Evolutionary conservation across 2,113 vertebrate species (phyloP).

Genomic region (Coregonus clupeaformis): DNA sequence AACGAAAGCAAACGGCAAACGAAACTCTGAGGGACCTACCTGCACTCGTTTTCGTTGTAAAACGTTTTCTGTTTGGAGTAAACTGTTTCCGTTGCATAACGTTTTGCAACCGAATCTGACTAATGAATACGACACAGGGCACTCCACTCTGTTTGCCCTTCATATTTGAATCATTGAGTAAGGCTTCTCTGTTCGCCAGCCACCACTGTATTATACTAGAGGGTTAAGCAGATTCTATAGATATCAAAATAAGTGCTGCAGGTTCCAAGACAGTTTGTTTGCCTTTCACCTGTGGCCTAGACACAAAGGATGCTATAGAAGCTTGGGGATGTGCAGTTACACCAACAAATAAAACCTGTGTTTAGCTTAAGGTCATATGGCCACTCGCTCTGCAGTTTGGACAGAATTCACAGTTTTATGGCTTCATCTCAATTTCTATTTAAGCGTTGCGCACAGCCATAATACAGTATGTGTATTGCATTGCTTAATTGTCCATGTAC

Average conservation of each 20-base stretch:
- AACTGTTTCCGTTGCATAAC: no score
- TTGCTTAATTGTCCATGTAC: no score
- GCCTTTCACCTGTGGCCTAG: background rate
- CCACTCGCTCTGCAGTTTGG: background rate
- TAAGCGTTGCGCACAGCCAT: no score
- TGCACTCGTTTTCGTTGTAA: no score
- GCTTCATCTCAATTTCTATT: no score
- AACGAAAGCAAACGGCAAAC: no score
- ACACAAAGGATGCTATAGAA: background rate
- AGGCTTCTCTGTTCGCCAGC: constrained; percentile 63
- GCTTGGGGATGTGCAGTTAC: background rate
- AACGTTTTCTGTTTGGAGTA: no score
- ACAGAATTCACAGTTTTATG: no score
- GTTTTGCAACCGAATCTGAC: no score
- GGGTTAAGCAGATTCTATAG: constrained; percentile 44
- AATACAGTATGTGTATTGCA: no score
- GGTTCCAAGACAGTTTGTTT: background rate
- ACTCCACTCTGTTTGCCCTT: background rate
- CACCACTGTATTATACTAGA: constrained; percentile 47
- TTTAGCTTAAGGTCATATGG: background rate
- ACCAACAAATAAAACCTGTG: background rate
- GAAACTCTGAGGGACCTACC: no score
- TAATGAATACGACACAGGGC: background rate
- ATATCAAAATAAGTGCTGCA: constrained; percentile 61
- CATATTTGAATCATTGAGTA: constrained; percentile 67